A percentile compares a stretch with the other conserved stretches of the same genome.
phyloP scores from a whole-genome alignment of 2,888 invertebrate species.

The Conistra vaccinii region DNA sequence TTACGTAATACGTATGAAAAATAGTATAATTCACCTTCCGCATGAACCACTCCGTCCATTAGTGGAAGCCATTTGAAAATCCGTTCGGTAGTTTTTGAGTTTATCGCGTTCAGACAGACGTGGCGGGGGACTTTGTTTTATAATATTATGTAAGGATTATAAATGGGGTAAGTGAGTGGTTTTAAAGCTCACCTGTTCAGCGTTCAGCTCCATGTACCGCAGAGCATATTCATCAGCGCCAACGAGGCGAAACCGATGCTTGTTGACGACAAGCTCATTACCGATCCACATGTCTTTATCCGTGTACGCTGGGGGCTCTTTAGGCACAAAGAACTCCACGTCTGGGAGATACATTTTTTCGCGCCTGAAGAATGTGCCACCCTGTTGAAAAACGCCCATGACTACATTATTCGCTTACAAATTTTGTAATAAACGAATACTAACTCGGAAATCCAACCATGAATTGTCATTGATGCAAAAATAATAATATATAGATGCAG shows the following conservation, averaged over 20 bases:
- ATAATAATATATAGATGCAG: too few relatives aligned
- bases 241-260: constrained; percentile 94
- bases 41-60: too few relatives aligned
- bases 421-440: not conserved
- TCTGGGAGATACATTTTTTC: constrained; percentile 93
- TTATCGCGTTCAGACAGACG: too few relatives aligned
- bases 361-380: constrained; percentile 93
- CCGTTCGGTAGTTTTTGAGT: too few relatives aligned
- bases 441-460: not conserved
- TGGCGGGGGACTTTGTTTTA: too few relatives aligned
- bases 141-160: too few relatives aligned
- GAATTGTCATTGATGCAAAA: not conserved
- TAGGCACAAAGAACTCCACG: constrained; percentile 93
- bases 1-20: too few relatives aligned
- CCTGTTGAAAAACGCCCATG: constrained; percentile 73
- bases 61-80: too few relatives aligned
- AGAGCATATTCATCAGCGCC: constrained; percentile 97
- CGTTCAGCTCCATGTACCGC: constrained; percentile 96
- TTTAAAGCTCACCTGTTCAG: constrained; percentile 91
- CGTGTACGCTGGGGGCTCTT: constrained; percentile 94
- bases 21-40: too few relatives aligned
- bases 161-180: not conserved
- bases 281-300: constrained; percentile 96
- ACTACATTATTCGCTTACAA: not conserved
- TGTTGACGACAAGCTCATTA: constrained; percentile 94